phyloP scores from a whole-genome alignment of 1,140 invertebrate species.

The Aplysia californica region DNA sequence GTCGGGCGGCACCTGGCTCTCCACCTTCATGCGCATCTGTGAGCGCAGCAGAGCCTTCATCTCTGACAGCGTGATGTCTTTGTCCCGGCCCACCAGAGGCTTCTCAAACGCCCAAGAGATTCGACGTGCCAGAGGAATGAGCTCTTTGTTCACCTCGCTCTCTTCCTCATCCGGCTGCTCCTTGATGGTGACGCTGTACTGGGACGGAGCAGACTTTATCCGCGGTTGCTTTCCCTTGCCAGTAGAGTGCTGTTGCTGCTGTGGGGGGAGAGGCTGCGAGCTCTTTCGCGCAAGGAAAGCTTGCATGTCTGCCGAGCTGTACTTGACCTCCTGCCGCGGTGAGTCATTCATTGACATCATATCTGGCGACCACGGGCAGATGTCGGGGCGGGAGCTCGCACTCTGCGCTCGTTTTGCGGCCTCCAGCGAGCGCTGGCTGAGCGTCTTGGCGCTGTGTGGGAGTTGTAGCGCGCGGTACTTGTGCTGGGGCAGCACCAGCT shows the following conservation, averaged over 20 bases:
- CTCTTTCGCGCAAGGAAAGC: background rate
- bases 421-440: constrained; percentile 50
- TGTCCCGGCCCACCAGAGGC: constrained; percentile 51
- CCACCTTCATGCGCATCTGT: constrained; percentile 62
- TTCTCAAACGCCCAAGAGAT: constrained; percentile 68
- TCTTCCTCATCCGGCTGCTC: constrained; percentile 37
- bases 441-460: constrained; percentile 58
- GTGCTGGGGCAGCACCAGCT: constrained; percentile 37
- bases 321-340: background rate
- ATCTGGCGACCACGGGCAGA: background rate
- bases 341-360: background rate
- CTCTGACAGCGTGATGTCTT: constrained; percentile 60
- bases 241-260: background rate
- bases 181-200: constrained; percentile 41
- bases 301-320: background rate
- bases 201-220: constrained; percentile 44
- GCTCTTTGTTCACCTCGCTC: constrained; percentile 37
- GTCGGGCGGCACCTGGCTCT: constrained; percentile 60
- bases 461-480: constrained; percentile 48
- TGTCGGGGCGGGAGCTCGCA: constrained; percentile 34
- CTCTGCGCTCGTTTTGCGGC: constrained; percentile 56
- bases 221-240: constrained; percentile 10
- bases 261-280: constrained; percentile 29
- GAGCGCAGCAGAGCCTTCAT: constrained; percentile 64
- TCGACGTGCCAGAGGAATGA: constrained; percentile 40